phyloP scores from a whole-genome alignment of 2,797 vertebrate species.

The Todus mexicanus region DNA sequence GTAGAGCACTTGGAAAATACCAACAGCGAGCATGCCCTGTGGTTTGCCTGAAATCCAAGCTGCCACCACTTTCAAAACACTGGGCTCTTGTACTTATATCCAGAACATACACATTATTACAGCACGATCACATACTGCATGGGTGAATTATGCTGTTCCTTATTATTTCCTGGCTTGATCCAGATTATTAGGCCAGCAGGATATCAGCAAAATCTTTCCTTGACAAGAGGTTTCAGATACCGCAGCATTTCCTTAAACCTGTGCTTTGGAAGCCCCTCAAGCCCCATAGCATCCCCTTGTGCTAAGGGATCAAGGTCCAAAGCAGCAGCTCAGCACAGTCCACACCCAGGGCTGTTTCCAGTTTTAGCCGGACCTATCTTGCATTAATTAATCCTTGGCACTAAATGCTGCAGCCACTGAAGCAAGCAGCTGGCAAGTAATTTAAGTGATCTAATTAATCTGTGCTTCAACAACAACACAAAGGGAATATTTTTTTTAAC shows the following conservation, averaged over 20 bases:
- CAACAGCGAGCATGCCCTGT: not conserved
- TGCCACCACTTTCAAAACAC: not conserved
- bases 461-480: not conserved
- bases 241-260: not conserved
- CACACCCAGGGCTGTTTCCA: not conserved
- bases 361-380: not conserved
- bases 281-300: not conserved
- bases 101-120: slow-evolving; percentile 9
- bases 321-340: not conserved
- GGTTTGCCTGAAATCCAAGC: slow-evolving; percentile 27
- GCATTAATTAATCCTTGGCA: slow-evolving; percentile 27
- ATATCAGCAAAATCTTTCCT: not conserved
- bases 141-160: not conserved
- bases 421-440: not conserved
- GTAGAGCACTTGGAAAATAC: not conserved
- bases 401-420: not conserved
- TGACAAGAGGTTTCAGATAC: not conserved
- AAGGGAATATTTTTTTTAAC: not conserved
- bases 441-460: slow-evolving; percentile 19
- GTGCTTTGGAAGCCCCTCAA: not conserved
- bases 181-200: not conserved
- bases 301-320: accelerated
- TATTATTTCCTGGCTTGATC: not conserved
- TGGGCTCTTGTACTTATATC: not conserved
- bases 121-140: not conserved